Evolutionary conservation across 2,797 vertebrate species (phyloP).

Genomic region (Poliocrania exsul): DNA sequence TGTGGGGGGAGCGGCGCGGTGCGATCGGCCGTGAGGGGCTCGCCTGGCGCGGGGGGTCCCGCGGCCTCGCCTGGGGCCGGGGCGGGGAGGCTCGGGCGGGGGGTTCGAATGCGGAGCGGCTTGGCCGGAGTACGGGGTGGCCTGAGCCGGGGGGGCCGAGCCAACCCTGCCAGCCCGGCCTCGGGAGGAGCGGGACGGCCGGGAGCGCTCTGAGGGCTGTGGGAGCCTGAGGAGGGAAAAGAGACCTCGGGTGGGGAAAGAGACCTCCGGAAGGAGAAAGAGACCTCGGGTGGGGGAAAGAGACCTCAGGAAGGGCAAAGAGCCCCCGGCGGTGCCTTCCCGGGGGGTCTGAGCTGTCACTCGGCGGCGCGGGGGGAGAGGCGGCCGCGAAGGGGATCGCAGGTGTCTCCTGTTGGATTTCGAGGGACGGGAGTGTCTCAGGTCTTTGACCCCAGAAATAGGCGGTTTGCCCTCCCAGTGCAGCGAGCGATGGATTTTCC

Average conservation of each 20-base stretch:
- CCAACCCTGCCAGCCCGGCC: not conserved
- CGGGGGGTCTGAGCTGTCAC: not conserved
- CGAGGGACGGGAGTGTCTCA: not conserved
- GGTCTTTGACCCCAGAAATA: fast-evolving
- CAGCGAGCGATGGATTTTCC: fast-evolving
- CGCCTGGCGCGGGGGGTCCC: not conserved
- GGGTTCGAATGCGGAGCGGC: no score
- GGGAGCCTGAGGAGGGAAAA: not conserved
- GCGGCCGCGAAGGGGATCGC: not conserved
- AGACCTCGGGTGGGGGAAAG: not conserved
- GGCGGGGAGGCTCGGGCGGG: no score
- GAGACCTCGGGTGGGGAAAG: not conserved
- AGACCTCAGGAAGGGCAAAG: not conserved
- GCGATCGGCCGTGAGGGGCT: not conserved
- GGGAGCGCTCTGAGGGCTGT: not conserved
- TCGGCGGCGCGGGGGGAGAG: not conserved
- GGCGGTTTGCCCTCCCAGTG: fast-evolving
- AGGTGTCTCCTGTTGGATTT: not conserved
- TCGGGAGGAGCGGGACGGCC: not conserved
- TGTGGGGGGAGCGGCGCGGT: no score
- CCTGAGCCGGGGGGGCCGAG: not conserved
- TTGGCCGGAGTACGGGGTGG: no score
- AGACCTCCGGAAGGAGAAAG: no score
- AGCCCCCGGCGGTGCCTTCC: not conserved
- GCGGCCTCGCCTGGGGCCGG: not conserved